Evolutionary conservation across 2,888 invertebrate species (phyloP).

Genomic region (Eilema caniola): DNA sequence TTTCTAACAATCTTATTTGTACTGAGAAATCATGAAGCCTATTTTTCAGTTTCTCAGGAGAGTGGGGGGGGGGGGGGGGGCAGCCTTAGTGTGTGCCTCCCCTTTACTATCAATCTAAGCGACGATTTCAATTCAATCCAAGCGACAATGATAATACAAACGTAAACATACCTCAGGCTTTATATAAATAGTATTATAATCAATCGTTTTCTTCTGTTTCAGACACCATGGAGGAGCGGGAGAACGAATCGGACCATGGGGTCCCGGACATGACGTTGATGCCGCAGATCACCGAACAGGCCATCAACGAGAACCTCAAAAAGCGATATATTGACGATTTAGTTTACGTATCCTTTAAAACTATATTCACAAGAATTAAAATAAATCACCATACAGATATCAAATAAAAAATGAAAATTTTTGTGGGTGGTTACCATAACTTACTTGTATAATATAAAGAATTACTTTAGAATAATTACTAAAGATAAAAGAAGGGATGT

Average conservation of each 20-base stretch:
- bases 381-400: too few relatives aligned
- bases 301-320: constrained; percentile 95
- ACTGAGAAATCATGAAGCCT: neutral
- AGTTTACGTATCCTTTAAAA: constrained; percentile 95
- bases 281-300: constrained; percentile 95
- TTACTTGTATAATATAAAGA: too few relatives aligned
- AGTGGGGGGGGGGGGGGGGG: too few relatives aligned
- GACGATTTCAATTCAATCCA: too few relatives aligned
- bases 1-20: neutral
- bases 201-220: constrained; percentile 51
- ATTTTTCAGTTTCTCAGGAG: too few relatives aligned
- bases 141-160: too few relatives aligned
- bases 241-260: constrained; percentile 88
- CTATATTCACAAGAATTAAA: neutral
- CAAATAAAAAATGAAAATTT: too few relatives aligned
- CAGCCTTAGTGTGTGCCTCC: too few relatives aligned
- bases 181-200: neutral
- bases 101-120: too few relatives aligned
- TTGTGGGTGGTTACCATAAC: too few relatives aligned
- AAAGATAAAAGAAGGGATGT: neutral
- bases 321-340: constrained; percentile 93
- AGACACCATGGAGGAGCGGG: constrained; percentile 81
- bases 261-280: constrained; percentile 97
- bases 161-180: too few relatives aligned
- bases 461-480: neutral